Base-by-base conservation (phyloP, 2,797 vertebrate species). In the Gephyroberyx darwinii region DNA sequence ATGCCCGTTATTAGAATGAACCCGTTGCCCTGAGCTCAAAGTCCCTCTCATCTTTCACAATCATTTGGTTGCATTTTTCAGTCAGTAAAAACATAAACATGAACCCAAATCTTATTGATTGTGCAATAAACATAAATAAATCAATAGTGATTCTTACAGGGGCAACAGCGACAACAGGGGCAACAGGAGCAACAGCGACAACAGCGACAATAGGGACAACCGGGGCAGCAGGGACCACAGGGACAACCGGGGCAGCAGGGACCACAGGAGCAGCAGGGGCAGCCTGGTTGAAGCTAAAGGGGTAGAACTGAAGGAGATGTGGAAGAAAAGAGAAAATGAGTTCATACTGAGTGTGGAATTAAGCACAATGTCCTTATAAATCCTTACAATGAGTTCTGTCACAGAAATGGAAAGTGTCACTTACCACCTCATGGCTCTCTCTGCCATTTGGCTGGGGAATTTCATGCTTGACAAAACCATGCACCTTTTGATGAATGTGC, bases 391-490 rank as follows among this genome's bases (percentile, higher is more conserved):
- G 20, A 22, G 16, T n/a, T 75, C 8, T 35, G 20, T 17, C 7
- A 43, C 14, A 67, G 10, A 53, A 20, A 19, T 48, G 20, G 16
- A 59, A 66, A 16, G 14, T 30, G 59, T 8, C 47, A 77, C 86
- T 80, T 52, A 90, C 88, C 60, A 89, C 57, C 3, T 90, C 89
- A 19, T 79, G 56, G 14, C 50, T 82, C 13, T 75, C 80, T 62
- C 8, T 54, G 13, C 86, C 88, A 2, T 65, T 59, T 3, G 73
- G 41, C 31, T 80, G 17, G 0, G 45, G 83, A 50, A 91, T 67
- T 69, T 91, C 88, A 4, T 90, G 85, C 75, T 90, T 92, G 63
- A 91, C 86, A 71, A 90, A 88, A 33, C 91, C 90, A 2, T 37
- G 79, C 45, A 82, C 72, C 88, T 92, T 75, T 55, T 12, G 75